Base-by-base conservation (phyloP, 2,113 vertebrate genomes). In the Piaya cayana region DNA sequence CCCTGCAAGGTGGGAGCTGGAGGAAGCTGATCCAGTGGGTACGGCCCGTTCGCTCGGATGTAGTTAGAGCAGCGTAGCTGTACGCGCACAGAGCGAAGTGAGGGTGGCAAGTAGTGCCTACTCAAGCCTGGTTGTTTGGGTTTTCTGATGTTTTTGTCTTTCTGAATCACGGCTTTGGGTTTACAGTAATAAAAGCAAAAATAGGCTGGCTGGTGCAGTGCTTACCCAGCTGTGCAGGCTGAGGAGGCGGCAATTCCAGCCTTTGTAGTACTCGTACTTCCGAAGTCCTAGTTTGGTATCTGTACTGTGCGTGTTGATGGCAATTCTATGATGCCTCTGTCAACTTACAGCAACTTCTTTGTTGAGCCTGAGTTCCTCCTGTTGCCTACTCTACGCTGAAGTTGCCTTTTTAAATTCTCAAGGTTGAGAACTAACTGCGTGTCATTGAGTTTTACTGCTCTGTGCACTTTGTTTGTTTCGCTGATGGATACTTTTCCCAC, bases 1-100 rank as follows among this genome's bases (percentile, higher is more conserved):
- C 89, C 95, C 86, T 86, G 74, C 64, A 71, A 96, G 90, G 87
- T 94, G 52, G 3, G 72, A 77, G 79, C 37, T 16, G 3, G 74
- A 95, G 85, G 90, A 93, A 95, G 23, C 77, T 0, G 10, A 25
- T 6, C 37, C 3, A 5, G 19, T 58, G 92, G 88, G 59, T 69
- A 50, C 15, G n/a, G 59, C n/a, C 42, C n/a, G 37, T 16, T 59
- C 1, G 3, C 71, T 50, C 37, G 78, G 76, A 59, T 29, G 80
- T 55, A 65, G 63, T 4, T 45, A 3, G 19, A 47, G 81, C 65
- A n/a, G 50, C 1, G 4, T 26, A 42, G 56, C 50, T 69, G 17
- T 13, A 10, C 1, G 0, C 58, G 53, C 53, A 5, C 26, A 1
- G n/a, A 19, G 63, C 37, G 45, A 53, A 42, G 71, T n/a, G 12